phyloP scores from a whole-genome alignment of 2,797 vertebrate genomes.

The Sebastes taczanowskii region DNA sequence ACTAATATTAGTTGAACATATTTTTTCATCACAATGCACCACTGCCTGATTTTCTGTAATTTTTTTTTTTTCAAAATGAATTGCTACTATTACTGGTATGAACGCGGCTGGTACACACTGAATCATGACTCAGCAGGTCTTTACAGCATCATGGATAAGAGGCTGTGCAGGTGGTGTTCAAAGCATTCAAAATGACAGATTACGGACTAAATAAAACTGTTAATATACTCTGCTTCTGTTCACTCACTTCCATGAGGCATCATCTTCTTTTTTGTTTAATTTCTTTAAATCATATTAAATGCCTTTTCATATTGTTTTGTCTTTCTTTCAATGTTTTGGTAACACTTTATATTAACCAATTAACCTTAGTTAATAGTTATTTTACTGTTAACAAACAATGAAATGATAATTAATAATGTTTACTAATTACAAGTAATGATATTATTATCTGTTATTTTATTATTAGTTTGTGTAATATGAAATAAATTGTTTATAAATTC shows the following conservation, averaged over 20 bases:
- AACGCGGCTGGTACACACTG: background rate
- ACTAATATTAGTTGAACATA: background rate
- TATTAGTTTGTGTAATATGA: too few relatives aligned
- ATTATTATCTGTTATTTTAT: too few relatives aligned
- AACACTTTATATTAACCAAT: too few relatives aligned
- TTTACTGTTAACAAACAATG: too few relatives aligned
- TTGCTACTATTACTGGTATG: background rate
- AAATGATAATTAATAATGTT: too few relatives aligned
- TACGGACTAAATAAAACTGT: background rate
- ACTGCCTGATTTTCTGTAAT: background rate
- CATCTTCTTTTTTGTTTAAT: background rate
- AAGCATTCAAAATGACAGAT: background rate
- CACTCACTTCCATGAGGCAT: background rate
- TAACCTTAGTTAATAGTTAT: too few relatives aligned
- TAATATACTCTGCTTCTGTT: background rate
- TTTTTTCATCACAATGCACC: background rate
- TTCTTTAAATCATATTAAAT: background rate
- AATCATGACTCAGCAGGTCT: conserved; percentile 9
- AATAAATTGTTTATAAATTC: too few relatives aligned
- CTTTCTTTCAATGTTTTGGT: background rate
- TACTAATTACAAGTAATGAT: too few relatives aligned
- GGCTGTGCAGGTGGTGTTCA: background rate
- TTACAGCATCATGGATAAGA: background rate
- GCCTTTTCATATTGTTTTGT: background rate
- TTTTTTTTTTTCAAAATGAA: background rate